Base-by-base conservation (phyloP, 2,113 vertebrate genomes). In the Theristicus caerulescens region DNA sequence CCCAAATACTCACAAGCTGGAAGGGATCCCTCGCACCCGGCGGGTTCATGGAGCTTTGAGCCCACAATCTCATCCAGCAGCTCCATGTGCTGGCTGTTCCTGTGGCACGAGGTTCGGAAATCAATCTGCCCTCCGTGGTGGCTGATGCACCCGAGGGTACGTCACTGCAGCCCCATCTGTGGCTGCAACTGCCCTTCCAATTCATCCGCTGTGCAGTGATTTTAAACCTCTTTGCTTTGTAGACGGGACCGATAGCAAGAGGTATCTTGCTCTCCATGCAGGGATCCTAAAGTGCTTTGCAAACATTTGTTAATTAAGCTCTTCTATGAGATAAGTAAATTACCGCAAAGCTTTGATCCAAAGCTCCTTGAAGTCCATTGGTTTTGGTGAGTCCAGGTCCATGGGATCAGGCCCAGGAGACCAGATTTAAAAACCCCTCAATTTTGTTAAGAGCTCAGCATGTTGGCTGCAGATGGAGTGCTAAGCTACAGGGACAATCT, bases 291-390 rank as follows among this genome's bases (percentile, higher is more conserved):
- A 95, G 93, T 89, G 91, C 93, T 95, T 89, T 55, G 81, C 94
- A 86, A 94, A 94, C 89, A 92, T 86, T 96, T 92, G 84, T 82
- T 96, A 81, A 90, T 96, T 96, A 97, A 97, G 93, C 84, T 85
- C 94, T 71, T 94, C 65, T 36, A 77, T 2, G 86, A 89, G 94
- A 79, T 96, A 93, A 95, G 95, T 72, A 72, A 94, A 96, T 97
- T 96, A 96, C 52, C 0, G 0, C 69, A 62, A 89, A 89, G 95
- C 93, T 93, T 83, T 90, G 90, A 54, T 73, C 83, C 83, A 95
- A 96, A 95, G 93, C 94, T 87, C 82, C 90, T 85, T 24, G 40
- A 71, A 82, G 87, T 72, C 90, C 95, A 64, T 88, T 81, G 79
- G 83, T 32, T 94, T 86, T 55, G 82, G 71, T 51, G 92, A 85